Evolutionary conservation across 2,113 vertebrate species (phyloP).

Genomic region (Calonectris borealis): DNA sequence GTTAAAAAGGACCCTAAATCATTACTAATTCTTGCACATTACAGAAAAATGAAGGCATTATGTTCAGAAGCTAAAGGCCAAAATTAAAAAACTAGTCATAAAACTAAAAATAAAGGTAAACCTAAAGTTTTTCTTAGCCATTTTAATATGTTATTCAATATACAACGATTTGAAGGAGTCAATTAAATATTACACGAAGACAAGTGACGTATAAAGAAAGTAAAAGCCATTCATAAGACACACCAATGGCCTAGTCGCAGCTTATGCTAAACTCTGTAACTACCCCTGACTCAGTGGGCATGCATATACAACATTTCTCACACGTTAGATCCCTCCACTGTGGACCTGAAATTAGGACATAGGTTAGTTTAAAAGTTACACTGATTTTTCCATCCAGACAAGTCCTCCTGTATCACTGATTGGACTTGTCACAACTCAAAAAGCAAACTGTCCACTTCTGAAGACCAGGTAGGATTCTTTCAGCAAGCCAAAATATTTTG

Average conservation of each 20-base stretch:
- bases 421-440: neutral
- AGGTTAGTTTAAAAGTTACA: neutral
- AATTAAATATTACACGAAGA: neutral
- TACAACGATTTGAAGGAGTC: neutral
- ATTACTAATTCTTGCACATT: neutral
- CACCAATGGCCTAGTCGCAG: neutral
- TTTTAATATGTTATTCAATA: neutral
- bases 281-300: neutral
- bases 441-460: neutral
- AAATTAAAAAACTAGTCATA: neutral
- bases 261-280: fast-evolving
- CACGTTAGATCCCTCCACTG: neutral
- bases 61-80: neutral
- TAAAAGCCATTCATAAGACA: neutral
- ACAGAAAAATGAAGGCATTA: neutral
- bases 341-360: neutral
- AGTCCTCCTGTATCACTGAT: neutral
- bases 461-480: neutral
- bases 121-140: fast-evolving
- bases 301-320: neutral
- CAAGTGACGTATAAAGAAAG: neutral
- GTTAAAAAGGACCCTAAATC: neutral
- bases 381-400: neutral
- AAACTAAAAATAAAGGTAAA: neutral
- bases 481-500: neutral